Evolutionary conservation across 2,888 invertebrate species (phyloP).

Genomic region (Drosophila niveifrons): DNA sequence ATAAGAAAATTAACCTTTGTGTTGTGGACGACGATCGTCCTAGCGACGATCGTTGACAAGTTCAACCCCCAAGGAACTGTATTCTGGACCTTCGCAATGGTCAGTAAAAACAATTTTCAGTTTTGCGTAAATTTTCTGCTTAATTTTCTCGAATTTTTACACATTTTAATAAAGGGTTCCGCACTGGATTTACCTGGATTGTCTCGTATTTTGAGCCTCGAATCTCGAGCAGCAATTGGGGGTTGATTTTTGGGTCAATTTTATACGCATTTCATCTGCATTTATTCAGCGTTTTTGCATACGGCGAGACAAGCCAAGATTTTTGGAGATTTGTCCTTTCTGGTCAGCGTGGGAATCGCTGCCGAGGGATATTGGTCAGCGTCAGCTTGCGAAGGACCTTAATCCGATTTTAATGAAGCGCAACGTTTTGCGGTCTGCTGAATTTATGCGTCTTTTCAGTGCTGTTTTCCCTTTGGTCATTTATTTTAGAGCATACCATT

Average conservation of each 20-base stretch:
- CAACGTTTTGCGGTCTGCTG: conserved; percentile 83
- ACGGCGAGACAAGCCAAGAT: conserved; percentile 51
- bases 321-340: conserved; percentile 34
- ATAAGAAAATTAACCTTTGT: conserved; percentile 77
- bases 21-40: conserved; percentile 15
- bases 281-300: conserved; percentile 67
- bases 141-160: conserved; percentile 69
- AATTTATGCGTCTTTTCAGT: conserved; percentile 41
- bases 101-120: conserved; percentile 53
- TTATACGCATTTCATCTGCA: conserved; percentile 66
- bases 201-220: conserved; percentile 20
- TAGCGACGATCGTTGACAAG: conserved; percentile 55
- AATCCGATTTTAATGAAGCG: conserved; percentile 85
- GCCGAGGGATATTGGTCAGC: conserved; percentile 61
- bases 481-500: conserved; percentile 25
- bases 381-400: conserved; percentile 65
- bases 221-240: conserved; percentile 25
- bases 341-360: conserved; percentile 81
- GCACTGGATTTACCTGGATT: conserved; percentile 32
- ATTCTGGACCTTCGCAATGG: conserved; percentile 14
- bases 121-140: conserved; percentile 73
- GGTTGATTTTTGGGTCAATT: conserved; percentile 68
- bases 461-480: conserved; percentile 35
- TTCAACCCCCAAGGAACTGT: conserved; percentile 55
- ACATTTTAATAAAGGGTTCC: conserved; percentile 65